These are phyloP conservation scores for Chrysodeixis includens DNA, from an alignment of 2,888 invertebrate genomes.

Conservation along the genomic window DNA sequence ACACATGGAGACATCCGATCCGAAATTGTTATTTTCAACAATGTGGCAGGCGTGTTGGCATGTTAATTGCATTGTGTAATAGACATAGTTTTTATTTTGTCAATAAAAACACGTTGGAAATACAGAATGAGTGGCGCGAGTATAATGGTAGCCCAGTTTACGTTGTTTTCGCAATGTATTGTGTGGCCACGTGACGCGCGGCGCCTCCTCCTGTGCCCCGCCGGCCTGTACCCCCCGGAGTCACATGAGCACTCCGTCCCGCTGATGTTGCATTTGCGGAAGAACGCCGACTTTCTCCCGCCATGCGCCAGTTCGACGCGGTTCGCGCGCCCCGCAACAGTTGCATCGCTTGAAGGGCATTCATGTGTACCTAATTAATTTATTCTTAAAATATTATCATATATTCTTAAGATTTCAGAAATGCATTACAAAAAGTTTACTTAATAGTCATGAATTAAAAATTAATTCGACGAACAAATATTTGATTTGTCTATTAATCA, in stretches of 20 bases:
- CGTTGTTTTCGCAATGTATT: constrained; percentile 78
- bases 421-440: not conserved
- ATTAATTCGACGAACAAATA: not conserved
- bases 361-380: constrained; percentile 19
- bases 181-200: constrained; percentile 53
- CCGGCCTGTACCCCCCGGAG: constrained; percentile 37
- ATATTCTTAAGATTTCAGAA: not conserved
- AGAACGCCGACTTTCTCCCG: constrained; percentile 74
- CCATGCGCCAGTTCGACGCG: constrained; percentile 43
- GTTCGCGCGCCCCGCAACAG: constrained; percentile 22
- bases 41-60: constrained; percentile 38
- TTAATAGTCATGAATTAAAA: not conserved
- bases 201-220: constrained; percentile 26
- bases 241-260: constrained; percentile 76
- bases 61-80: constrained; percentile 71
- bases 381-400: not conserved
- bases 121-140: constrained; percentile 69
- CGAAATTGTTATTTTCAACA: constrained; percentile 32
- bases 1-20: constrained; percentile 29
- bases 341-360: constrained; percentile 38
- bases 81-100: constrained; percentile 66
- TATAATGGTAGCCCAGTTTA: constrained; percentile 71
- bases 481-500: not conserved
- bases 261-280: constrained; percentile 73
- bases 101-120: constrained; percentile 73